These are phyloP conservation scores for Sarcophaga caerulescens DNA, from an alignment of 2,888 invertebrate genomes.

Conservation along the genomic window DNA sequence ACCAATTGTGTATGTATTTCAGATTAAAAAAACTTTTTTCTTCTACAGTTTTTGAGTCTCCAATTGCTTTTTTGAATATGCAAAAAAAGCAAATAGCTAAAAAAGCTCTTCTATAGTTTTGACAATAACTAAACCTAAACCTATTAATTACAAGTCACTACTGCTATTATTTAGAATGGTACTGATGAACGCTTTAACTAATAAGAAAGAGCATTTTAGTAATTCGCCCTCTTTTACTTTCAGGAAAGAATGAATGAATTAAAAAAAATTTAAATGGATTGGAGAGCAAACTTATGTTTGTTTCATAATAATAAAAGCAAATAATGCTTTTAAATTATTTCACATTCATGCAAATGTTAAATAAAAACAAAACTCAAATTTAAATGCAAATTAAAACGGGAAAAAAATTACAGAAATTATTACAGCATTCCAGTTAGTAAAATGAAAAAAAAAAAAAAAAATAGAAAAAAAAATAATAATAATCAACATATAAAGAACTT, in stretches of 20 bases:
- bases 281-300: constrained; percentile 36
- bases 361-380: constrained; percentile 14
- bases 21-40: too few relatives aligned
- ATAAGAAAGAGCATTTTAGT: not conserved
- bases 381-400: constrained; percentile 43
- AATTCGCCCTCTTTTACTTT: not conserved
- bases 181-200: too few relatives aligned
- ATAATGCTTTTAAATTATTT: too few relatives aligned
- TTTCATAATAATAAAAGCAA: not conserved
- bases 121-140: not conserved
- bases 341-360: not conserved
- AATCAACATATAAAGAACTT: constrained; percentile 57
- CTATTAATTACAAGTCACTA: too few relatives aligned
- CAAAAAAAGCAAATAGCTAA: too few relatives aligned
- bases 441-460: constrained; percentile 32
- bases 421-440: constrained; percentile 51
- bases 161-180: too few relatives aligned
- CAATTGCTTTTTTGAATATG: too few relatives aligned
- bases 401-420: constrained; percentile 24
- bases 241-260: not conserved
- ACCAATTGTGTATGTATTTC: too few relatives aligned
- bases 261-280: constrained; percentile 17
- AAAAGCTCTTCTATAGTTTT: too few relatives aligned
- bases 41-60: too few relatives aligned
- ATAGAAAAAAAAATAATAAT: constrained; percentile 17